These are phyloP conservation scores for Philhelius pedissequus DNA, from an alignment of 2,888 invertebrate genomes.

Conservation along the genomic window DNA sequence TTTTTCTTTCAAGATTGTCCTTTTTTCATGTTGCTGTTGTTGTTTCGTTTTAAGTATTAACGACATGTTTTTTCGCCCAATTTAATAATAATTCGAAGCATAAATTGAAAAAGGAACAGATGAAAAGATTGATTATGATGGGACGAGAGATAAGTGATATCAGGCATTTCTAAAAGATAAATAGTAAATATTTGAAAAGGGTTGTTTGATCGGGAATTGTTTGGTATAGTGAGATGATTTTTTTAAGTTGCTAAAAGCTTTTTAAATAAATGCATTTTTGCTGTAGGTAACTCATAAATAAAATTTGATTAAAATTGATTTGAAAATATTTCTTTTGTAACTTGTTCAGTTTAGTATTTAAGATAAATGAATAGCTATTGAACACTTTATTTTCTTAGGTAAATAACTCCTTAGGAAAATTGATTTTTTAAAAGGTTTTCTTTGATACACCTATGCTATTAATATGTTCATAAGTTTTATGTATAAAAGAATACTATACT, in stretches of 20 bases:
- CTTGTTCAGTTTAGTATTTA: neutral
- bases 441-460: too few species aligned
- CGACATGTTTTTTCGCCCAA: slow-evolving; percentile 13
- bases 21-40: neutral
- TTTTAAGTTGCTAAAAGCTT: neutral
- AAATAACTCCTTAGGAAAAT: neutral
- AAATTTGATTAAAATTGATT: neutral
- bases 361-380: neutral
- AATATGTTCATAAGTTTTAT: too few species aligned
- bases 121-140: slow-evolving; percentile 11
- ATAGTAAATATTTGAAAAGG: neutral
- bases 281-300: neutral
- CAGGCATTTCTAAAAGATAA: neutral
- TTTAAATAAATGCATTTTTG: neutral
- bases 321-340: neutral
- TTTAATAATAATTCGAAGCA: slow-evolving; percentile 36
- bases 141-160: neutral
- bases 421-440: neutral
- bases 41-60: neutral
- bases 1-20: neutral
- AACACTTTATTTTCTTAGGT: neutral
- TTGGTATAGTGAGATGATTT: neutral
- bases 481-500: too few species aligned
- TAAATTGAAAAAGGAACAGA: slow-evolving; percentile 24
- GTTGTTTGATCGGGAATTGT: neutral